These are phyloP conservation scores for Dione juno DNA, from an alignment of 2,888 invertebrate species.

Conservation along the genomic window DNA sequence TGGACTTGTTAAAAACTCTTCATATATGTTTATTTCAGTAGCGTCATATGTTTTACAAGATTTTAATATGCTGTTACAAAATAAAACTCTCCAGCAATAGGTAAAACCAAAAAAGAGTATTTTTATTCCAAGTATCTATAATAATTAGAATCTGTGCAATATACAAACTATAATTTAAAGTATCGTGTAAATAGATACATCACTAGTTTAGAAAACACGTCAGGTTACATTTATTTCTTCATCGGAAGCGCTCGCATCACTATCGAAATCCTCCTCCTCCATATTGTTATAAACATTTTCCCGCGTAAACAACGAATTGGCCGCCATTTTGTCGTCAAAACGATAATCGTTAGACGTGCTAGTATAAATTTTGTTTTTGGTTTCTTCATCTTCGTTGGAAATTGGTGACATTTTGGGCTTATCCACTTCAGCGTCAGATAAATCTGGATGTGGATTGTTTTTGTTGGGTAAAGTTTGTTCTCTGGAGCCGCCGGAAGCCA, in stretches of 20 bases:
- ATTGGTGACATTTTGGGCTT: conserved; percentile 87
- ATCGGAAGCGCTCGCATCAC: conserved; percentile 87
- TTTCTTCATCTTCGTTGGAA: conserved; percentile 71
- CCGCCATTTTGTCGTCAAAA: conserved; percentile 73
- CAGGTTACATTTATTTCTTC: conserved; percentile 95
- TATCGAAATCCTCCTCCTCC: conserved; percentile 77
- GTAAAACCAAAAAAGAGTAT: background rate
- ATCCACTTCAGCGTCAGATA: conserved; percentile 94
- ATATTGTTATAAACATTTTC: conserved; percentile 63
- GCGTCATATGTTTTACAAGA: too few species aligned
- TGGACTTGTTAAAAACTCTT: too few species aligned
- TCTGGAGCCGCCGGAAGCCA: conserved; percentile 96
- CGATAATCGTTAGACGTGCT: conserved; percentile 64
- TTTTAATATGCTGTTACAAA: too few species aligned
- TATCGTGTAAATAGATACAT: conserved; percentile 11
- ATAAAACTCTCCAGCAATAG: too few species aligned
- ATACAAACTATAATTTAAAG: conserved; percentile 18
- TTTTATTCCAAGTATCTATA: conserved; percentile 5
- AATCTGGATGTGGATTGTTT: conserved; percentile 97
- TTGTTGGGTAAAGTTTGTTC: conserved; percentile 98
- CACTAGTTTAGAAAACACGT: conserved; percentile 73
- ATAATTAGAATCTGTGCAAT: conserved; percentile 20
- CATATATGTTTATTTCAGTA: too few species aligned
- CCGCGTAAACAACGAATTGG: conserved; percentile 59
- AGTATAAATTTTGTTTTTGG: conserved; percentile 66